Evolutionary conservation across 2,888 invertebrate genomes (phyloP).

Genomic region (Antheraea yamamai): DNA sequence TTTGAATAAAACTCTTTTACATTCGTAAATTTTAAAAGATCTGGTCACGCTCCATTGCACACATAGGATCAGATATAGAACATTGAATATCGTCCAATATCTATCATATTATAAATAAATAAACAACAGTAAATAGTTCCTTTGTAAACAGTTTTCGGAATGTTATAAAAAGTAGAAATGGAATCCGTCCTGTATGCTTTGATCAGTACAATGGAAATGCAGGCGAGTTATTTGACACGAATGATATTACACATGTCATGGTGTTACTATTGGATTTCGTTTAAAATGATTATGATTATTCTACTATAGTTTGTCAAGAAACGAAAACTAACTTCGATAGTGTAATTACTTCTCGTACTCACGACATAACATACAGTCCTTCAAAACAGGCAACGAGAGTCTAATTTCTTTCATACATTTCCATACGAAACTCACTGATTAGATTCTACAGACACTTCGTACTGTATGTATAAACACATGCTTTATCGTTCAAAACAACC

Average conservation of each 20-base stretch:
- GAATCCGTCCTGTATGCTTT: conserved; percentile 37
- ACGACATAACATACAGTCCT: too few relatives aligned
- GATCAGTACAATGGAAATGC: conserved; percentile 45
- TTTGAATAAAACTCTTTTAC: not conserved
- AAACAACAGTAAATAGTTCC: not conserved
- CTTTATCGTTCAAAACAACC: too few relatives aligned
- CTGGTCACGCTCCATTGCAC: not conserved
- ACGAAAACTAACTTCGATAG: too few relatives aligned
- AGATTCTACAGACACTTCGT: too few relatives aligned
- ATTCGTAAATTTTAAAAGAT: not conserved
- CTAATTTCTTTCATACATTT: too few relatives aligned
- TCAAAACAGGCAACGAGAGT: too few relatives aligned
- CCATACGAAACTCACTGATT: too few relatives aligned
- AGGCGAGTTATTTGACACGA: conserved; percentile 36
- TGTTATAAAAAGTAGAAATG: conserved; percentile 36
- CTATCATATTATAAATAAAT: not conserved
- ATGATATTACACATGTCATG: conserved; percentile 32
- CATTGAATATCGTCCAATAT: not conserved
- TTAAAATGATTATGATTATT: not conserved
- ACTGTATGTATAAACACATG: too few relatives aligned
- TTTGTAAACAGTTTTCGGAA: conserved; percentile 31
- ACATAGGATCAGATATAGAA: not conserved
- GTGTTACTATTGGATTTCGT: conserved; percentile 19
- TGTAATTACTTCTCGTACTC: too few relatives aligned
- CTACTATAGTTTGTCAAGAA: too few relatives aligned